phyloP scores from a whole-genome alignment of 2,113 vertebrate genomes.

The Tragelaphus buxtoni region DNA sequence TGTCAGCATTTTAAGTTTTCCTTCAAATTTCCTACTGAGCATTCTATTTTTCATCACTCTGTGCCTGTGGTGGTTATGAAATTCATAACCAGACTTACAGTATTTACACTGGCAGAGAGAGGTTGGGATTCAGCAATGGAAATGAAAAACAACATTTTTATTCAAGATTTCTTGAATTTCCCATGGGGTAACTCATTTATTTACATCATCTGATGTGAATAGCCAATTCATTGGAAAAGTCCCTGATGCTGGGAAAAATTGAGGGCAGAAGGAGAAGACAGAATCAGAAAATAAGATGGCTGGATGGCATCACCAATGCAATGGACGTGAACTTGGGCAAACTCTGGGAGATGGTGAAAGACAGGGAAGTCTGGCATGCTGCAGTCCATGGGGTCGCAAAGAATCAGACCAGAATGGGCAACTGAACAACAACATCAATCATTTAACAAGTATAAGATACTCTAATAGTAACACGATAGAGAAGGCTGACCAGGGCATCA shows the following conservation, averaged over 20 bases:
- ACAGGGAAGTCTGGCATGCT: not conserved
- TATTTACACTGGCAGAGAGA: constrained; percentile 34
- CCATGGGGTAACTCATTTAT: not conserved
- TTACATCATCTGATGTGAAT: not conserved
- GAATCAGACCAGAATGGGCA: not conserved
- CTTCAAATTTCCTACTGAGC: constrained; percentile 2
- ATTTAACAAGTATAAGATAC: not conserved
- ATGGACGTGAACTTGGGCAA: not conserved
- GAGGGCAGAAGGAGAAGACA: not conserved
- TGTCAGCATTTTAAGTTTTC: constrained; percentile 11
- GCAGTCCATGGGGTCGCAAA: not conserved
- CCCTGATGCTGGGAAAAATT: not conserved
- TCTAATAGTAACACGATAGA: not conserved
- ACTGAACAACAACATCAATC: not conserved
- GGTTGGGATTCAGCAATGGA: not conserved
- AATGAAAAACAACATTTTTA: not conserved
- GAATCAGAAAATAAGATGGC: not conserved
- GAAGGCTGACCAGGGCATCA: not conserved
- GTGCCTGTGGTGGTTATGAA: not conserved
- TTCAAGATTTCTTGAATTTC: not conserved
- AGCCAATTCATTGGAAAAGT: not conserved
- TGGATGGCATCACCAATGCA: not conserved
- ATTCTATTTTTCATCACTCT: constrained; percentile 10
- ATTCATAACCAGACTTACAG: constrained; percentile 20
- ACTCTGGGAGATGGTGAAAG: not conserved